Evolutionary conservation across 1,140 invertebrate genomes (phyloP), one percentile per base, ranked within the genome.

Genomic region (Sitodiplosis mosellana): DNA sequence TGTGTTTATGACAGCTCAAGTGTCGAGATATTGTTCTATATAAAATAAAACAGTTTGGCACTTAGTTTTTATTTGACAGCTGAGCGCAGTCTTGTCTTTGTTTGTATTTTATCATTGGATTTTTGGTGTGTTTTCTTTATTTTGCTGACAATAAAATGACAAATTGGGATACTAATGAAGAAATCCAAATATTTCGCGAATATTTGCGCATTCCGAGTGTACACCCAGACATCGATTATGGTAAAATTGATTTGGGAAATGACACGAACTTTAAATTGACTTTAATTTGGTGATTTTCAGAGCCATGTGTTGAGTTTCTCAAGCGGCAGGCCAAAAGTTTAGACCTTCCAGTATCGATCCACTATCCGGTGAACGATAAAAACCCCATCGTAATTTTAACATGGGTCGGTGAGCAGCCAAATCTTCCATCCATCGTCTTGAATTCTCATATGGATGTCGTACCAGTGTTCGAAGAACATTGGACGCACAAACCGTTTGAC

Each of bases 401-500:
- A 42, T 86, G 83, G 78, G 56, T 64, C 52, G 88, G 88, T 40
- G 66, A 57, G 2, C 67, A 87, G 14, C 43, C 43, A 2, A 45
- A 22, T 15, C 60, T 83, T 40, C 74, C 78, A 6, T 69, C 80
- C 3, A 67, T 94, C 34, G 57, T 91, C 33, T 69, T 94, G 3
- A 91, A 91, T 60, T 89, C 84, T 40, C 88, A 92, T 57, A 91
- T 84, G 71, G 88, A 93, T 67, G 87, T 92, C 19, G 89, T 94
- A 2, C 87, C 88, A 12, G 86, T 87, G 2, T 86, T 78, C 65
- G 75, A 69, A 66, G 64, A 86, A 27, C 74, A 79, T 57, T 91
- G 87, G 87, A 83, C 69, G 1, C 74, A 83, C 64, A 78, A 81
- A 33, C 85, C 87, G 34, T 91, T 89, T 62, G 73, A 69, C 51